Evolutionary conservation across 2,797 vertebrate genomes (phyloP), one percentile per base, ranked within the genome.

Genomic region (Sebastes steindachneri): DNA sequence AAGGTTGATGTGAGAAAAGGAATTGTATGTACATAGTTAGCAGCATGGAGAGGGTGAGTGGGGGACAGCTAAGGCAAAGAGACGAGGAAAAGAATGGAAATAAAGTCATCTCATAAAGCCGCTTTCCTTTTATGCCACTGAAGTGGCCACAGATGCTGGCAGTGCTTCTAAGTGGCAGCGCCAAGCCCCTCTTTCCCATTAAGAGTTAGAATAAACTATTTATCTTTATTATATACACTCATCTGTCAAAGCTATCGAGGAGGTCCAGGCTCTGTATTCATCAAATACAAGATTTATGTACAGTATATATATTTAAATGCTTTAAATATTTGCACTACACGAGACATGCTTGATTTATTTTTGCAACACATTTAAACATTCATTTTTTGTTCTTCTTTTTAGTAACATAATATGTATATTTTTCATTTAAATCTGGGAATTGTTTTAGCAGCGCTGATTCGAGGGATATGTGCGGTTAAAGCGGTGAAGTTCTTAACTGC

Each of bases 181-280:
- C 87, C 77, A 79, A 84, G 70, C 58, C 71, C 78, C 75, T 74
- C 85, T 84, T 86, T 85, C 84, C 89, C 90, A 89, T 94, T 93
- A 92, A 83, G 88, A 89, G 85, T 86, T 90, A 84, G 87, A 91
- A 91, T 95, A 94, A 95, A 95, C 92, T 81, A 87, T 94, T 93
- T 91, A 89, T 92, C 82, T 90, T 72, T 84, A 90, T 88, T 91
- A 92, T 92, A 95, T 87, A 95, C 92, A 94, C 68, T 77, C 86
- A 88, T 95, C 92, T 87, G 83, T 95, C 91, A 88, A 69, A 88
- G 82, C 90, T 83, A 65, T 82, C 78, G 84, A 89, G 82, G 69
- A 89, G 80, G 68, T 88, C 85, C 60, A 57, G 29, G 60, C n/a
- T 45, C 41, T 3, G 1, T 68, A 68, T 88, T 84, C 59, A 80